These are phyloP conservation scores for Rhinophrynus dorsalis DNA, from an alignment of 2,797 vertebrate species.

Conservation along the genomic window DNA sequence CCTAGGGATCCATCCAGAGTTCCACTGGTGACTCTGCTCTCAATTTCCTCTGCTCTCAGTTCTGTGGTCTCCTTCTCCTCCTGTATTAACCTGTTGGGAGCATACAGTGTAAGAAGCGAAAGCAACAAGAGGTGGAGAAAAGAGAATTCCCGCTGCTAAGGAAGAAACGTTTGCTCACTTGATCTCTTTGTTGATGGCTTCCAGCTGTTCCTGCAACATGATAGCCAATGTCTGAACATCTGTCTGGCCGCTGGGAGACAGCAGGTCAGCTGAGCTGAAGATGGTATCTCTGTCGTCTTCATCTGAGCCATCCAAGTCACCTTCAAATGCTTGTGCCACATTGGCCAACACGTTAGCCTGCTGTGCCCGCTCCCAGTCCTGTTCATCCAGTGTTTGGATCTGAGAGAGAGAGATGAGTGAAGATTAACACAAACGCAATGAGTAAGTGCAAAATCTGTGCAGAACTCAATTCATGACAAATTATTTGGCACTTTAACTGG, in stretches of 20 bases:
- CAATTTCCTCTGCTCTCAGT: slow-evolving; percentile 83
- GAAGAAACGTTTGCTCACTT: slow-evolving; percentile 65
- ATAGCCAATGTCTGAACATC: slow-evolving; percentile 87
- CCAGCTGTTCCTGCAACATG: slow-evolving; percentile 88
- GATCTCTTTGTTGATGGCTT: slow-evolving; percentile 90
- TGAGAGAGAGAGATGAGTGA: background rate
- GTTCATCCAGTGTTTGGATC: slow-evolving; percentile 52
- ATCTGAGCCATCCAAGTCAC: slow-evolving; percentile 74
- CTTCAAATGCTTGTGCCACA: slow-evolving; percentile 74
- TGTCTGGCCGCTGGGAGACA: slow-evolving; percentile 84
- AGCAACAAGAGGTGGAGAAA: background rate
- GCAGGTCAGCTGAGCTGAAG: slow-evolving; percentile 72
- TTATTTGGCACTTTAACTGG: background rate
- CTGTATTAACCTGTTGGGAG: slow-evolving; percentile 76
- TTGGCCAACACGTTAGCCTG: slow-evolving; percentile 67
- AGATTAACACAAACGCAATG: background rate
- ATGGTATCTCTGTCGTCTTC: slow-evolving; percentile 60
- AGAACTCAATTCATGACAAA: background rate
- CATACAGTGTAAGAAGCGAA: background rate
- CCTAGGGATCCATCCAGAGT: slow-evolving; percentile 77
- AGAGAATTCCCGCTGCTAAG: background rate
- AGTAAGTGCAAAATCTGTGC: background rate
- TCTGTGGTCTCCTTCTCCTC: slow-evolving; percentile 90
- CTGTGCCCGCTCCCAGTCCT: slow-evolving; percentile 78
- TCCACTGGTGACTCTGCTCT: slow-evolving; percentile 83